Percentiles rank a stretch among this genome's conserved stretches.
phyloP scores from a whole-genome alignment of 2,888 invertebrate genomes.

The Conomelus anceps region DNA sequence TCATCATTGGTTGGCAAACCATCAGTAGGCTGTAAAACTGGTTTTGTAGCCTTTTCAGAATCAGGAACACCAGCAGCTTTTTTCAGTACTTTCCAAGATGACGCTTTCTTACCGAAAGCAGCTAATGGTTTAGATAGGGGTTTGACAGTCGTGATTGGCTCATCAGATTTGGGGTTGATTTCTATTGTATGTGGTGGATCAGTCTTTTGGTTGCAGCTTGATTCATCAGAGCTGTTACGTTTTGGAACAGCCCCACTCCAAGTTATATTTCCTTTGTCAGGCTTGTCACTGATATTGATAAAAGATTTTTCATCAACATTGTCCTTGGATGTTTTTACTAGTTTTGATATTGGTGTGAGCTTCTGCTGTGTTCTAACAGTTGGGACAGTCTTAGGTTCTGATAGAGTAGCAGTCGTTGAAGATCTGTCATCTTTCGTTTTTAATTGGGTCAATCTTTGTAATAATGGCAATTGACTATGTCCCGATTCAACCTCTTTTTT shows the following conservation, averaged over 20 bases:
- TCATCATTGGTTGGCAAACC: background rate
- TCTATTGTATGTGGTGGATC: background rate
- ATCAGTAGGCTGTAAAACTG: background rate
- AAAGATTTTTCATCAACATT: slow-evolving; percentile 43
- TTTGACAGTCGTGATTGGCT: background rate
- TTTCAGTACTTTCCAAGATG: slow-evolving; percentile 38
- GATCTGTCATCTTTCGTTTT: slow-evolving; percentile 68
- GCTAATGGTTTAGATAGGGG: background rate
- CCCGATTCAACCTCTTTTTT: slow-evolving; percentile 42
- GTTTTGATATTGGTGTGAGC: slow-evolving; percentile 26
- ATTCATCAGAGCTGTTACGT: background rate
- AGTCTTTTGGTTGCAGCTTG: background rate
- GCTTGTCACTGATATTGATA: background rate
- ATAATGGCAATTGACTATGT: slow-evolving; percentile 63
- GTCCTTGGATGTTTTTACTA: slow-evolving; percentile 15
- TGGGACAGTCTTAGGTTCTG: background rate
- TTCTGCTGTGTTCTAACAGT: slow-evolving; percentile 34
- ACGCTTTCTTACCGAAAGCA: background rate
- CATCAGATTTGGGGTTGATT: background rate
- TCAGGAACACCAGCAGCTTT: slow-evolving; percentile 21
- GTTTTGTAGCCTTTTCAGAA: background rate
- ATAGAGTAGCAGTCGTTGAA: slow-evolving; percentile 39
- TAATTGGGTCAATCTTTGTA: slow-evolving; percentile 65
- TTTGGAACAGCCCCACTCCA: background rate
- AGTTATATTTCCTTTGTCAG: background rate